Evolutionary conservation across 2,888 invertebrate species (phyloP).

Genomic region (Pegoplata infirma): DNA sequence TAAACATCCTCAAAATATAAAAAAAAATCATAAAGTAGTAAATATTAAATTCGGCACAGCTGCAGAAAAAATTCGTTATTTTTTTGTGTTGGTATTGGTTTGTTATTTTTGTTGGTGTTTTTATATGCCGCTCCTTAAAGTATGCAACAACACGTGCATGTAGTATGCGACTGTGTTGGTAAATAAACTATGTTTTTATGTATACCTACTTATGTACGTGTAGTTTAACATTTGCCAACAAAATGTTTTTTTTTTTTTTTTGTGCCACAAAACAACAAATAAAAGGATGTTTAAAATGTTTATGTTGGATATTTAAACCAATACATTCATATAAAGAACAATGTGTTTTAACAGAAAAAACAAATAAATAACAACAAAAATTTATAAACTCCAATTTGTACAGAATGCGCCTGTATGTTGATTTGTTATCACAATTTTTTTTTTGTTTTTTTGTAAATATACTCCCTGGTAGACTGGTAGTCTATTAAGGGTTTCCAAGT

Average conservation of each 20-base stretch:
- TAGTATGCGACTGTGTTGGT: not conserved
- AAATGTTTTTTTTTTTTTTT: conserved; percentile 20
- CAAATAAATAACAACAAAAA: not conserved
- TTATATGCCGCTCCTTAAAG: conserved; percentile 24
- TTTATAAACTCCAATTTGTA: too few species aligned
- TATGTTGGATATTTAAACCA: not conserved
- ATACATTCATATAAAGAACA: not conserved
- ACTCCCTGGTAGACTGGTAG: too few species aligned
- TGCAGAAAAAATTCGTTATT: not conserved
- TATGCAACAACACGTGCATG: conserved; percentile 31
- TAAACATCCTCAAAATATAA: too few species aligned
- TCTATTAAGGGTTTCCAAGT: too few species aligned
- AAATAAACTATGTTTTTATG: conserved; percentile 25
- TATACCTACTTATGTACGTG: conserved; percentile 8
- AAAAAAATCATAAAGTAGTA: too few species aligned
- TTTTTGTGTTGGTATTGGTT: not conserved
- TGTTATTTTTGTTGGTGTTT: not conserved
- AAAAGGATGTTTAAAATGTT: not conserved
- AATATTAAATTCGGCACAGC: not conserved
- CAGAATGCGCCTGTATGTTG: too few species aligned
- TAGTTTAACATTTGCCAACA: conserved; percentile 38
- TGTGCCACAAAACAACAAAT: conserved; percentile 8
- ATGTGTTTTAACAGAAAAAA: not conserved
- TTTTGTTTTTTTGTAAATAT: not conserved
- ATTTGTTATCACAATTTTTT: not conserved